Base-by-base conservation (phyloP, 2,113 vertebrate genomes). In the Hucho hucho region DNA sequence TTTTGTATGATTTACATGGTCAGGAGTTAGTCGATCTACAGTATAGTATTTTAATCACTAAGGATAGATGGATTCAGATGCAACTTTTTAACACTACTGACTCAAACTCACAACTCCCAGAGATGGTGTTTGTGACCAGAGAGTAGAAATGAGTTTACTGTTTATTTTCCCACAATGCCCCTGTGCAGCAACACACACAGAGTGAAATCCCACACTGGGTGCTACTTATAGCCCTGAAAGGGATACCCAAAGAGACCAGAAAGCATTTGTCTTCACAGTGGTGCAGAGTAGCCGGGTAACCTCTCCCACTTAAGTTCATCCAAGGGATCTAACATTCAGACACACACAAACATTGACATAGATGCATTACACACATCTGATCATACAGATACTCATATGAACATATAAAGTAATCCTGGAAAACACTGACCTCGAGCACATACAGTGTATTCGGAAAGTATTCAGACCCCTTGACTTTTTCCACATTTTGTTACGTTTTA, bases 171-270 rank as follows among this genome's bases (percentile, higher is more conserved):
- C 82, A 85, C 85, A 76, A 89, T 90, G 87, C 83, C 73, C 73
- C 82, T 74, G 70, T 37, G 37, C 37, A 37, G 37, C 72, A 85
- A 75, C 69, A 81, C 74, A 76, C 83, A 32, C 74, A n/a, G 64
- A 70, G 79, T 88, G 90, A 90, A 92, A 93, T 86, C 85, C 78
- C 86, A 92, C 87, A 88, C 92, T 81, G 61, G 84, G 86, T 90
- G 80, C 92, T 92, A 92, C 89, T 90, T 93, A 88, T 93, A 93
- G 92, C 89, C 81, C 75, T 89, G 91, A 90, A 92, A 93, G 81
- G 73, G 91, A 93, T 88, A 87, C 85, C 73, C 73, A 0, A 72
- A 7, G 79, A 70, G 74, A 74, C 79, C 81, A 46, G 82, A 76
- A 82, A 72, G 79, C 67, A 81, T 80, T 83, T 69, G 82, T 83